A percentile compares a stretch with the other conserved stretches of the same genome.
These are phyloP conservation scores for human DNA, from an alignment of 2,113 vertebrate species.

Conservation along the genomic window GRCh38 chr20:59640001-59640500, in stretches of 20 bases:
- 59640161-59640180: neutral
- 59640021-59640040: neutral
- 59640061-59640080: neutral
- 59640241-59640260: neutral
- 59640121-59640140: neutral
- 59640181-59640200: neutral
- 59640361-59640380: neutral
- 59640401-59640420: neutral
- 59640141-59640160: neutral
- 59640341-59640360: neutral
- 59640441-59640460: neutral
- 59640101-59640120: no score
- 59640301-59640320: neutral
- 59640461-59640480: accelerated
- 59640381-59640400: neutral
- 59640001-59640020: accelerated
- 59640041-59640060: neutral
- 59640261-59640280: accelerated
- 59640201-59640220: neutral
- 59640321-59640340: accelerated
- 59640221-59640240: accelerated
- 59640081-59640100: accelerated
- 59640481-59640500: accelerated
- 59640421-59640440: no score
- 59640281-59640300: neutral